Conservation (phyloP, 35 echinoderm and acorn worm genomes). For the Nesometra sesokonis region DNA sequence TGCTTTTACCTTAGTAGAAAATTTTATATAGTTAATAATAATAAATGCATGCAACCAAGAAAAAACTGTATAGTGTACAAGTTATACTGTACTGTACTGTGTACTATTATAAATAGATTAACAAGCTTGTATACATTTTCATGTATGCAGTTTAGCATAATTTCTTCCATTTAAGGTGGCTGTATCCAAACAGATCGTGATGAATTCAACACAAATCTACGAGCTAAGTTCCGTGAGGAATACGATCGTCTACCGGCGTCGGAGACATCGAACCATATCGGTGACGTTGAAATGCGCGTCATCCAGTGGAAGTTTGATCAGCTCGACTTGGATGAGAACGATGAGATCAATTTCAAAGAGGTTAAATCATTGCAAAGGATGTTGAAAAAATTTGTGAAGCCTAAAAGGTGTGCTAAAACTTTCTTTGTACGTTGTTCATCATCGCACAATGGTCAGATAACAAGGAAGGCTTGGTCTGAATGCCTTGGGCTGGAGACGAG, state of each 20-base stretch:
- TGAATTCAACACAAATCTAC: conserved; percentile 57
- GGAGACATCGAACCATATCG: not conserved
- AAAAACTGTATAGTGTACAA: too few relatives aligned
- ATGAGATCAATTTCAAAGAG: conserved; percentile 39
- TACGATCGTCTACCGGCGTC: conserved; percentile 41
- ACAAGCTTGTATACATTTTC: too few relatives aligned
- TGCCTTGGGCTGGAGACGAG: not conserved
- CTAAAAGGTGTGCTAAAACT: conserved; percentile 52
- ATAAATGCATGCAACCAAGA: too few relatives aligned
- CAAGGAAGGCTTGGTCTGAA: not conserved
- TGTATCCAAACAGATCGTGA: conserved; percentile 43
- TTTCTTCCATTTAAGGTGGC: not conserved
- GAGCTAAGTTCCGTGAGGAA: conserved; percentile 52
- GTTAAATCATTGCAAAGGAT: conserved; percentile 35
- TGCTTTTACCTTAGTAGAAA: too few relatives aligned
- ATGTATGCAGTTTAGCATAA: too few relatives aligned
- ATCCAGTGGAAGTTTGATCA: conserved; percentile 72
- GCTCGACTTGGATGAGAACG: conserved; percentile 39
- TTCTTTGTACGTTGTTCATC: conserved; percentile 34
- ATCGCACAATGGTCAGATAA: not conserved
- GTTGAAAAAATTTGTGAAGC: conserved; percentile 63
- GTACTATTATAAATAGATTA: too few relatives aligned
- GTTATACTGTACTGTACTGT: too few relatives aligned
- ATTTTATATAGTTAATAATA: too few relatives aligned
- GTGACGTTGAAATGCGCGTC: conserved; percentile 40